Evolutionary conservation across 2,113 vertebrate species (phyloP), one percentile per base, ranked within the genome.

Genomic region (Speoplatyrhinus poulsoni): DNA sequence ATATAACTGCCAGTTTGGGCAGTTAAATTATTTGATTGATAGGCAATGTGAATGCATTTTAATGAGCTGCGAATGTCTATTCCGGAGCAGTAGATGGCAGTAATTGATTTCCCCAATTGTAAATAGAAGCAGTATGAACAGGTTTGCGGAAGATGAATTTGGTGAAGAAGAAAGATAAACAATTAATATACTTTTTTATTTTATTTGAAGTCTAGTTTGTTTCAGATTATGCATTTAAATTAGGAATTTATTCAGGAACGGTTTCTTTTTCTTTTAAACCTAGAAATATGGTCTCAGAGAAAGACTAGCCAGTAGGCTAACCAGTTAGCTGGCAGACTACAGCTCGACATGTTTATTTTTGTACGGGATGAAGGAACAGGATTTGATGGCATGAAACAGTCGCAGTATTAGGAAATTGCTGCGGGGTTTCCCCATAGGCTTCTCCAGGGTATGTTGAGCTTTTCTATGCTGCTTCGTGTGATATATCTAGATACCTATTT

Each of bases 291-390:
- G 26, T 62, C 62, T 1, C 15, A 17, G 19, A 59, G 1, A n/a
- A 60, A 9, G 13, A 26, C 1, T 26, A 58, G 56, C 59, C 46
- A 60, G 61, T 47, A 19, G 49, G 61, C n/a, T 47, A 32, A 64
- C 67, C 52, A 7, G 66, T 58, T 59, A 62, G 57, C 67, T 64
- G 12, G 11, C 13, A 60, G 62, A 72, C 70, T 79, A 46, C 48
- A 79, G 80, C 82, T 70, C 66, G 75, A 82, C 79, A 89, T 90
- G 87, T 90, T 85, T 87, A 77, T 81, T 80, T 63, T 74, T 63
- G 69, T 73, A 55, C 59, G 56, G 47, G 48, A 11, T 53, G 70
- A 82, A 82, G 72, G 41, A 81, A 73, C 69, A 65, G 69, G 81
- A 84, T 82, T 60, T 88, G 83, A 89, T 80, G 89, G 71, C 83